These are phyloP conservation scores for Epiblema foenella DNA, from an alignment of 2,888 invertebrate species.

Conservation along the genomic window DNA sequence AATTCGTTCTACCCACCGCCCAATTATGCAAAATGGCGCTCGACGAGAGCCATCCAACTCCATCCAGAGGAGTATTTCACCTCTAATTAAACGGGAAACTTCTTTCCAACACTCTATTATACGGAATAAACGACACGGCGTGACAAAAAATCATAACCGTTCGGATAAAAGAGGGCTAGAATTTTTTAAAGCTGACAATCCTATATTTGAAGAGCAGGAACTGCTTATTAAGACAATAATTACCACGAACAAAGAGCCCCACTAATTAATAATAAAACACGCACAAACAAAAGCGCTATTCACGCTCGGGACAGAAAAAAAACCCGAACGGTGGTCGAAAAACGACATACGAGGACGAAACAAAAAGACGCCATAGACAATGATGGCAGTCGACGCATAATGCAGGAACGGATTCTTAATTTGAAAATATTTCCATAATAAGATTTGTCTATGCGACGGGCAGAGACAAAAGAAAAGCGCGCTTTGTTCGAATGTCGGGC, in stretches of 20 bases:
- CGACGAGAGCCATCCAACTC: constrained; percentile 79
- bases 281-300: constrained; percentile 82
- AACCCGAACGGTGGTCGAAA: constrained; percentile 84
- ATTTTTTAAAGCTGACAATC: constrained; percentile 66
- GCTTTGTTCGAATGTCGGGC: constrained; percentile 77
- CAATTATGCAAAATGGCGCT: constrained; percentile 85
- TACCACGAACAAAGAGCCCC: constrained; percentile 83
- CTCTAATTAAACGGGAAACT: constrained; percentile 82
- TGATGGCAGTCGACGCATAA: constrained; percentile 83
- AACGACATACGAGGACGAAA: constrained; percentile 82
- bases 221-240: constrained; percentile 85
- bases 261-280: constrained; percentile 85
- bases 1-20: constrained; percentile 82
- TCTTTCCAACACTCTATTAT: constrained; percentile 83
- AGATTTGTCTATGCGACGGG: constrained; percentile 82
- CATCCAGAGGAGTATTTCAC: constrained; percentile 80
- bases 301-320: constrained; percentile 79
- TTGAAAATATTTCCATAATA: constrained; percentile 85
- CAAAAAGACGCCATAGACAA: constrained; percentile 83
- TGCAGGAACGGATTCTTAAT: constrained; percentile 84
- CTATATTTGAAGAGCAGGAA: constrained; percentile 80
- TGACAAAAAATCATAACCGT: constrained; percentile 40
- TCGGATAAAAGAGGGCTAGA: constrained; percentile 45
- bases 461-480: constrained; percentile 74
- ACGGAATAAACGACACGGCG: constrained; percentile 68